These are phyloP conservation scores for Scaptomyza parva DNA, from an alignment of 2,888 invertebrate species.

Conservation along the genomic window DNA sequence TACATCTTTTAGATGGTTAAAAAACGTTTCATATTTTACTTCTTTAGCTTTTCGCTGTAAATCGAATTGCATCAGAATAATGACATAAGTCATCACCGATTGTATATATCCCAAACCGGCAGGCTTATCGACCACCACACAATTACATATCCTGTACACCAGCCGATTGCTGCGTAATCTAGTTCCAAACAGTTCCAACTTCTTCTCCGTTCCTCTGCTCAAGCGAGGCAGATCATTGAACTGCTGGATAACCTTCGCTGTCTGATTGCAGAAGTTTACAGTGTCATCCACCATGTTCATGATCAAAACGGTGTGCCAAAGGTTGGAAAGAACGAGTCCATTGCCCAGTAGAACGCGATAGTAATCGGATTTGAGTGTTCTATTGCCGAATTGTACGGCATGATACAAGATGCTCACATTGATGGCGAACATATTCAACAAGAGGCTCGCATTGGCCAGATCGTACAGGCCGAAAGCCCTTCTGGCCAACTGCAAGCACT, in stretches of 20 bases:
- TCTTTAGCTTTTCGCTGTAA: conserved; percentile 15
- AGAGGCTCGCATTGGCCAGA: conserved; percentile 28
- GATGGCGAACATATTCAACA: conserved; percentile 47
- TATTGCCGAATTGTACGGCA: conserved; percentile 53
- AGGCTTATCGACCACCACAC: conserved; percentile 50
- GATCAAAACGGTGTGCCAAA: conserved; percentile 27
- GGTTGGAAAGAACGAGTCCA: conserved; percentile 24
- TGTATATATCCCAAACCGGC: conserved; percentile 48
- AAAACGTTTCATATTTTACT: background rate
- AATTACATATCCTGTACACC: conserved; percentile 42
- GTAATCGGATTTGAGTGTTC: conserved; percentile 21
- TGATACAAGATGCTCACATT: conserved; percentile 63
- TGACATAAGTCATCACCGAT: conserved; percentile 49
- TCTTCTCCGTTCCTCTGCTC: conserved; percentile 27
- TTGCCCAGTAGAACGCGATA: conserved; percentile 31
- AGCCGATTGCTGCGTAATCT: conserved; percentile 42
- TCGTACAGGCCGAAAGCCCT: conserved; percentile 44
- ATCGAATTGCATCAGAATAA: conserved; percentile 72
- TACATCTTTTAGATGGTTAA: background rate
- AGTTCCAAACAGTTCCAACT: conserved; percentile 50
- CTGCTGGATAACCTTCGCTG: conserved; percentile 40
- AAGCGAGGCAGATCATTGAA: conserved; percentile 43
- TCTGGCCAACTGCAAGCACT: conserved; percentile 40
- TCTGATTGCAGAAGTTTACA: conserved; percentile 52
- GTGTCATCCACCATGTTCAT: conserved; percentile 55